Evolutionary conservation across 2,113 vertebrate species (phyloP), one percentile per base, ranked within the genome.

Genomic region (Myxocyprinus asiaticus): DNA sequence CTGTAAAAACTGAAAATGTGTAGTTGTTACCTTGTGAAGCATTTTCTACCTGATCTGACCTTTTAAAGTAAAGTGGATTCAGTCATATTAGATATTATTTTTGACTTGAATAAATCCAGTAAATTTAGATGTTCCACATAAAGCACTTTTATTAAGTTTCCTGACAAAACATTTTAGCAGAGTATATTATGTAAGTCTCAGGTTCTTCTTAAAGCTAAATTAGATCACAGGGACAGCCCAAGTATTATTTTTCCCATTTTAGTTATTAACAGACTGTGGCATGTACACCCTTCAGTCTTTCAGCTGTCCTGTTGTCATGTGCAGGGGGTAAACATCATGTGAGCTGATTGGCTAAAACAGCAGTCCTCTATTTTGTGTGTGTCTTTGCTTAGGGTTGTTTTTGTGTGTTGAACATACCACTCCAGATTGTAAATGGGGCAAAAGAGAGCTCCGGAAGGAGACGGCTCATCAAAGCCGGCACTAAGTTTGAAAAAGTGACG

Each of bases 401-500:
- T 33, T 33, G 22, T 33, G 70, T 77, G 81, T 83, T 68, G 63
- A 67, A 77, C 74, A 80, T 78, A 72, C 65, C 71, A 71, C 79
- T 83, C 59, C 53, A 79, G 76, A 83, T 81, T 79, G 69, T 61
- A 71, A 75, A 73, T 67, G 9, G 64, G 71, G 17, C 12, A 14
- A 67, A 68, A 77, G 80, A 68, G 66, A 22, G 71, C 43, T 77
- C 48, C 45, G 64, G 78, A 82, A 82, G 76, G 77, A 73, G 73
- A 81, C 77, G 62, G 76, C 33, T 63, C 81, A 84, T 84, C 84
- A 84, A 85, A 84, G 81, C 44, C 17, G 22, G 22, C 3, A 33
- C 22, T 33, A 33, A 33, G 22, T 33, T 33, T 33, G 82, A 76
- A 83, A 87, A 88, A 84, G 86, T 86, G 83, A 84, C 83, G 83